A percentile compares a stretch with the other conserved stretches of the same genome.
Conservation (phyloP, 2,797 vertebrate genomes). For the Atherinosoma microstoma region DNA sequence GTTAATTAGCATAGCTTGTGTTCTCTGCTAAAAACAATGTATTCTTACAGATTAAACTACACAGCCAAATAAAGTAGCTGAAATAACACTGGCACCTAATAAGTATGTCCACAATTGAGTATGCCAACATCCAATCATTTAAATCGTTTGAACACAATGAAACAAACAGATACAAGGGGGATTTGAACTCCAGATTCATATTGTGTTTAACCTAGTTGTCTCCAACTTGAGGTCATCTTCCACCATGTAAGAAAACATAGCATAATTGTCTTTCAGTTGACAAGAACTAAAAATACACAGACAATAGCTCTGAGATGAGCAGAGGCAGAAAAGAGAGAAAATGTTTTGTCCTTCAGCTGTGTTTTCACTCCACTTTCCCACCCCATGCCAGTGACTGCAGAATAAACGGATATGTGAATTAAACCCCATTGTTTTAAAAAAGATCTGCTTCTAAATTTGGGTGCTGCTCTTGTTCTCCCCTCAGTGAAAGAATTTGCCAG, state of each 20-base stretch:
- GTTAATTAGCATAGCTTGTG: background rate
- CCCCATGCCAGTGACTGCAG: slow-evolving; percentile 77
- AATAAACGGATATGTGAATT: slow-evolving; percentile 86
- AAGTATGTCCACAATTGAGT: background rate
- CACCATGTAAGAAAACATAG: slow-evolving; percentile 79
- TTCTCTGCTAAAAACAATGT: background rate
- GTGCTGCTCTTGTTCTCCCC: slow-evolving; percentile 42
- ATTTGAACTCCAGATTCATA: slow-evolving; percentile 35
- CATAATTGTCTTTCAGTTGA: slow-evolving; percentile 82
- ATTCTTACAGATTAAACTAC: background rate
- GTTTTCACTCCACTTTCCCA: slow-evolving; percentile 78
- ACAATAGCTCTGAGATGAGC: slow-evolving; percentile 85
- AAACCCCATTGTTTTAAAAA: slow-evolving; percentile 84
- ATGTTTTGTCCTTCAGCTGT: slow-evolving; percentile 81
- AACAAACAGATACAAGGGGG: slow-evolving; percentile 16
- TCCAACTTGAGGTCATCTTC: slow-evolving; percentile 68
- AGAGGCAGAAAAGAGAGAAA: slow-evolving; percentile 66
- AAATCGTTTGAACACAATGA: background rate
- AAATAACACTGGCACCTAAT: background rate
- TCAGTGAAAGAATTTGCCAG: slow-evolving; percentile 69
- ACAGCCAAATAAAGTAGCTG: background rate
- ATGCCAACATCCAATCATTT: background rate
- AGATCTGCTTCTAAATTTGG: slow-evolving; percentile 83
- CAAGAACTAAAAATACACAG: slow-evolving; percentile 85
- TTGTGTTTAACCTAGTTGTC: slow-evolving; percentile 49